Evolutionary conservation across 2,113 vertebrate genomes (phyloP), one percentile per base, ranked within the genome.

Genomic region (Pelmatolapia mariae): DNA sequence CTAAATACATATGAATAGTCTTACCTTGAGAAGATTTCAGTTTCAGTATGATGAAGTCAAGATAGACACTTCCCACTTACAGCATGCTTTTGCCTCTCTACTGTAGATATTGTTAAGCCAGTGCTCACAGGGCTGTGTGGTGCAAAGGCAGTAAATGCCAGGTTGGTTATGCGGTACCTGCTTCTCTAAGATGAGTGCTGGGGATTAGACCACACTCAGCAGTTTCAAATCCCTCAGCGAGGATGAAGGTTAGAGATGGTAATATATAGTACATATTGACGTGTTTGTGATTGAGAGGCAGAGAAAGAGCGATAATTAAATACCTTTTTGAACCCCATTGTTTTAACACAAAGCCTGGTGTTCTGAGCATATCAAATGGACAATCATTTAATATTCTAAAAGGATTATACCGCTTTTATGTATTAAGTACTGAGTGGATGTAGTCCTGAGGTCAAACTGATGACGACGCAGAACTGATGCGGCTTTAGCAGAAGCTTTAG

Each of bases 241-340:
- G 90, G 91, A 94, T 90, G 40, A 92, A 91, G 90, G 85, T 76
- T 93, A 92, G 95, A 97, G 95, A 96, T 96, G 95, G 95, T 86
- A 86, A 79, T 90, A 88, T 78, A 50, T 78, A 31, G 10, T 57
- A 63, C 38, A 40, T 52, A 82, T 50, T 76, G 71, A 53, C 85
- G 10, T 66, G 68, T 66, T 71, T 63, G 85, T 36, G 61, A 68
- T 18, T 47, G 38, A 79, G 59, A 71, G 47, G 82, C 15, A 80
- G 47, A 81, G 22, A 38, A 26, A 80, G 33, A 61, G 68, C 4
- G 3, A 31, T 81, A 47, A 57, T 52, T 22, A 57, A 68, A 76
- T 29, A 31, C 63, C 6, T n/a, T 43, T n/a, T 11, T 54, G 22
- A 22, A 82, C 13, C 11, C 57, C 10, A 47, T 31, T 59, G 10